phyloP scores from a whole-genome alignment of 2,888 invertebrate species.

The Stenodera caucasica region DNA sequence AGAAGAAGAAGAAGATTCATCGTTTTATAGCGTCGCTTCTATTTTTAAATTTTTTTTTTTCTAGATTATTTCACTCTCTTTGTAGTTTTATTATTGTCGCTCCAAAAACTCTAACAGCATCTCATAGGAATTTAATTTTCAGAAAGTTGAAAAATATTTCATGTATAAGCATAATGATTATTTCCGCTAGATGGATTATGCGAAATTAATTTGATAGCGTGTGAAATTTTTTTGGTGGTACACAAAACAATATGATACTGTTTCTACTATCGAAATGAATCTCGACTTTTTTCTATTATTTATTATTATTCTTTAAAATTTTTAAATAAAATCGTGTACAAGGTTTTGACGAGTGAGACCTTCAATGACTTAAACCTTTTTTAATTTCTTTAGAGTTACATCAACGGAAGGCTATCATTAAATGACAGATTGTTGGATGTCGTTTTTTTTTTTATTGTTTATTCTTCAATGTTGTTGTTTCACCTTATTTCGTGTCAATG shows the following conservation, averaged over 20 bases:
- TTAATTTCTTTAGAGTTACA: slow-evolving; percentile 41
- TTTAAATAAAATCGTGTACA: slow-evolving; percentile 14
- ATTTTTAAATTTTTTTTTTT: slow-evolving; percentile 2
- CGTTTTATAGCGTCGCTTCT: slow-evolving; percentile 22
- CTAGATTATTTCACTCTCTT: no score
- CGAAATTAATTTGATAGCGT: slow-evolving; percentile 24
- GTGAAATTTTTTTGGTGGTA: slow-evolving; percentile 21
- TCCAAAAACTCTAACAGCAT: no score
- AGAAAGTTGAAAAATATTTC: neutral
- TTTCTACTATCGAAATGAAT: neutral
- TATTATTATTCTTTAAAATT: no score
- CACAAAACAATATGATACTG: neutral
- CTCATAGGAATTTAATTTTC: no score
- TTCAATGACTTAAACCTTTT: slow-evolving; percentile 36
- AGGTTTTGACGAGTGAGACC: slow-evolving; percentile 28
- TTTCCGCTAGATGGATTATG: slow-evolving; percentile 27
- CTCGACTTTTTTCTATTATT: no score
- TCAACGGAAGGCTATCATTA: slow-evolving; percentile 51
- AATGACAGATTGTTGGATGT: slow-evolving; percentile 49
- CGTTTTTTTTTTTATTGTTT: slow-evolving; percentile 28
- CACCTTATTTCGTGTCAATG: slow-evolving; percentile 43
- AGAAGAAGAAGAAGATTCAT: no score
- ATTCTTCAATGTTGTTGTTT: slow-evolving; percentile 24
- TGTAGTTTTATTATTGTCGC: slow-evolving; percentile 21
- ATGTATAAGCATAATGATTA: slow-evolving; percentile 13